Conservation (phyloP, 2,113 vertebrate genomes). For the Mohoua ochrocephala region DNA sequence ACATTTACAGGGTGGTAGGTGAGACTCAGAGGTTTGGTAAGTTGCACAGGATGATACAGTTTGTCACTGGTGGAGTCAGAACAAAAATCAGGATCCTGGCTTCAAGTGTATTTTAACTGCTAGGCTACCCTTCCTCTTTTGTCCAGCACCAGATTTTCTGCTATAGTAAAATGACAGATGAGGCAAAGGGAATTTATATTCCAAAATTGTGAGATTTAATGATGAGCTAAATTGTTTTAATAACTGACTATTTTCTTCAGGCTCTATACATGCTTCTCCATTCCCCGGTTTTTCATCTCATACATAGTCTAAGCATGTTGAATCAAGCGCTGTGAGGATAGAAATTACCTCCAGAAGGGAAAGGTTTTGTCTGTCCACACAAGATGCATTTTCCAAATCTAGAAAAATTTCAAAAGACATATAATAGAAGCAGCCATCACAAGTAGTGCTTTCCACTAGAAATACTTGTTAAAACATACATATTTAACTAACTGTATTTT, state of each 20-base stretch:
- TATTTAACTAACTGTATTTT: background rate
- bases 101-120: background rate
- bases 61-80: background rate
- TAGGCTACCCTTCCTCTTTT: background rate
- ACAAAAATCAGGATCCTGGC: background rate
- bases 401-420: background rate
- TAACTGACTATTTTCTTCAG: slow-evolving; percentile 53
- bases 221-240: slow-evolving; percentile 55
- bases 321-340: slow-evolving; percentile 29
- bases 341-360: slow-evolving; percentile 25
- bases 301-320: background rate
- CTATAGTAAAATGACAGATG: background rate
- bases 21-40: background rate
- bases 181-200: slow-evolving; percentile 31
- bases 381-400: background rate
- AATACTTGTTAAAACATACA: background rate
- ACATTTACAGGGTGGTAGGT: background rate
- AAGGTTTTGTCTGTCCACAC: slow-evolving; percentile 10
- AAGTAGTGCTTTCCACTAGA: background rate
- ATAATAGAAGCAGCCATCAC: background rate
- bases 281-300: background rate
- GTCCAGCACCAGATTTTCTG: background rate
- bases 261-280: background rate
- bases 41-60: background rate
- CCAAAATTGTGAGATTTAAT: slow-evolving; percentile 34